Evolutionary conservation across 2,888 invertebrate genomes (phyloP).

Genomic region (Erebia epiphron): DNA sequence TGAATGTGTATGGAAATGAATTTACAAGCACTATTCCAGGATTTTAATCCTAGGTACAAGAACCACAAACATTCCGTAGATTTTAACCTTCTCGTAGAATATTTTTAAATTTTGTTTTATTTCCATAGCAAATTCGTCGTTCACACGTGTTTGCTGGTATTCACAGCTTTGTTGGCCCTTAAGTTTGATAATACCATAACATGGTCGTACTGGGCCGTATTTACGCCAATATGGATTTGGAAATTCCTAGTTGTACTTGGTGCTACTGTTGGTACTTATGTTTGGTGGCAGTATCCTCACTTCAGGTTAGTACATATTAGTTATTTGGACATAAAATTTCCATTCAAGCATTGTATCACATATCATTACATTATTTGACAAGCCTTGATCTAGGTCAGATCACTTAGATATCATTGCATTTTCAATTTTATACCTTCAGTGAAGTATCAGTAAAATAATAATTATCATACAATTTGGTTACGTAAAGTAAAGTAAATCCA

Average conservation of each 20-base stretch:
- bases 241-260: slow-evolving; percentile 95
- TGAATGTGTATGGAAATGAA: slow-evolving; percentile 87
- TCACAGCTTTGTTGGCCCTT: slow-evolving; percentile 95
- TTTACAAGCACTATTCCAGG: slow-evolving; percentile 93
- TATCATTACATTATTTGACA: not conserved
- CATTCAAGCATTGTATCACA: not conserved
- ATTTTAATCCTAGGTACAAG: slow-evolving; percentile 94
- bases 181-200: slow-evolving; percentile 93
- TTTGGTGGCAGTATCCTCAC: slow-evolving; percentile 98
- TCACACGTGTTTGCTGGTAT: slow-evolving; percentile 95
- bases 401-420: not conserved
- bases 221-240: slow-evolving; percentile 99
- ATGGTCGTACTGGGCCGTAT: slow-evolving; percentile 98
- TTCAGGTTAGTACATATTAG: slow-evolving; percentile 86
- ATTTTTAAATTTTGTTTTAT: slow-evolving; percentile 19
- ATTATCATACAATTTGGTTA: too few relatives aligned
- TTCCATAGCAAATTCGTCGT: slow-evolving; percentile 96
- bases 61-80: not conserved
- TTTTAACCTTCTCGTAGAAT: not conserved
- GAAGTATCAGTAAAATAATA: too few relatives aligned
- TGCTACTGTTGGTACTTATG: slow-evolving; percentile 94
- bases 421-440: not conserved
- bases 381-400: slow-evolving; percentile 13
- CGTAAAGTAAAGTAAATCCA: too few relatives aligned
- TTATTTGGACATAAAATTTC: not conserved